Evolutionary conservation across 1,140 invertebrate species (phyloP), one percentile per base, ranked within the genome.

Genomic region (Teleogryllus occipitalis): DNA sequence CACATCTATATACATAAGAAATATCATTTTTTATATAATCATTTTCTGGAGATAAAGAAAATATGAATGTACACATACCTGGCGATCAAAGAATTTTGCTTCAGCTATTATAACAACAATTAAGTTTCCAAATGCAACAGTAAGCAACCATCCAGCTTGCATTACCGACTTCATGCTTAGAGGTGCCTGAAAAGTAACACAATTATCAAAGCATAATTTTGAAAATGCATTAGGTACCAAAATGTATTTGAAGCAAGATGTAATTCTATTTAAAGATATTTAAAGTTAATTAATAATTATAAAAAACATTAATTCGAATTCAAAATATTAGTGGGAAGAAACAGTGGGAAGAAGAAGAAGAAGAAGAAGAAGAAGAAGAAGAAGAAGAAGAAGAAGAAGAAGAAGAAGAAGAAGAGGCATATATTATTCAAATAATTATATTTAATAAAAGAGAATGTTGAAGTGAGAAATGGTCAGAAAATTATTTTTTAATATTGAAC

Each of bases 151-250:
- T 5, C 91, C 90, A 8, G 97, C 95, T 84, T 96, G 93, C 46
- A 99, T 85, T 0, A 99, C 90, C 0, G 96, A 95, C 84, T 97
- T 98, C 96, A 98, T 97, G 81, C 91, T 93, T n/a, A 87, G 85
- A 0, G 97, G 97, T 0, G 96, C 94, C 89, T 98, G 91, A 8
- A 92, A 92, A 79, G 75, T 47, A 76, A 48, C 48, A 80, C 39
- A 49, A 79, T 76, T 47, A 75, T 72, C 7, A 73, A 73, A 10
- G 7, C 72, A 73, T 18, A 21, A 73, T 7, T 18, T 18, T 73
- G 15, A 73, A 7, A 18, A 7, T 73, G 72, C 21, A 10, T 21
- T 73, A 15, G 21, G 72, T 21, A 73, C 6, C 5, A 73, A 73
- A 73, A 73, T 18, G 72, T 7, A 21, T 73, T 10, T 73, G 72